Percentiles rank a stretch among this genome's conserved stretches.
Conservation (phyloP, 2,113 vertebrate genomes). For the Thunnus thynnus region DNA sequence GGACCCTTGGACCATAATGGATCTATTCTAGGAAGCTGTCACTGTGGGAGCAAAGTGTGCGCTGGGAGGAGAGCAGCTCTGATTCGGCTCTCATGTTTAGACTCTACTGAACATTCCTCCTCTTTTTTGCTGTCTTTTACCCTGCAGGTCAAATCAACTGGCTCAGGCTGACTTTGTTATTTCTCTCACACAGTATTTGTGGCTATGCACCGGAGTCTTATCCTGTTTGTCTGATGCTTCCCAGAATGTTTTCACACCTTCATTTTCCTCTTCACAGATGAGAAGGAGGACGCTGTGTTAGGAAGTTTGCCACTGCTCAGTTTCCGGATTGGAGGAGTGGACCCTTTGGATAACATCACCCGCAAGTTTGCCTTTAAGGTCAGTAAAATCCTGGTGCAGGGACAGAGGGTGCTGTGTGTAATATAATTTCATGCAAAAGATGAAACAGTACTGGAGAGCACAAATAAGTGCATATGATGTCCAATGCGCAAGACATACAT, state of each 20-base stretch:
- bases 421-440: conserved; percentile 11
- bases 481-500: too few species aligned
- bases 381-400: conserved; percentile 66
- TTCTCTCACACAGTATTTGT: background rate
- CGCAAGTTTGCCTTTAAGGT: conserved; percentile 97
- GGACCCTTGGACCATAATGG: conserved; percentile 70
- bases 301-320: conserved; percentile 95
- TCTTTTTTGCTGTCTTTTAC: conserved; percentile 20
- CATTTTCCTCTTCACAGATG: conserved; percentile 83
- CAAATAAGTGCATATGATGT: background rate
- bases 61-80: conserved; percentile 28
- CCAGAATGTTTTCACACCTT: conserved; percentile 5
- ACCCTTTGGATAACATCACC: conserved; percentile 93
- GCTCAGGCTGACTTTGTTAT: background rate
- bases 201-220: background rate
- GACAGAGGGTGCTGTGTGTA: background rate
- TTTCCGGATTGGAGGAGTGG: conserved; percentile 90
- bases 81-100: conserved; percentile 23
- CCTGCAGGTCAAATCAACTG: conserved; percentile 14
- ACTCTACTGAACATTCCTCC: conserved; percentile 5
- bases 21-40: conserved; percentile 75
- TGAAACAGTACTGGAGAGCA: background rate
- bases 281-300: conserved; percentile 93
- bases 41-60: conserved; percentile 48
- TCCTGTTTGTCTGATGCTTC: background rate